A percentile compares a stretch with the other conserved stretches of the same genome.
Evolutionary conservation across 2,888 invertebrate genomes (phyloP).

Genomic region (Phlogophora meticulosa): DNA sequence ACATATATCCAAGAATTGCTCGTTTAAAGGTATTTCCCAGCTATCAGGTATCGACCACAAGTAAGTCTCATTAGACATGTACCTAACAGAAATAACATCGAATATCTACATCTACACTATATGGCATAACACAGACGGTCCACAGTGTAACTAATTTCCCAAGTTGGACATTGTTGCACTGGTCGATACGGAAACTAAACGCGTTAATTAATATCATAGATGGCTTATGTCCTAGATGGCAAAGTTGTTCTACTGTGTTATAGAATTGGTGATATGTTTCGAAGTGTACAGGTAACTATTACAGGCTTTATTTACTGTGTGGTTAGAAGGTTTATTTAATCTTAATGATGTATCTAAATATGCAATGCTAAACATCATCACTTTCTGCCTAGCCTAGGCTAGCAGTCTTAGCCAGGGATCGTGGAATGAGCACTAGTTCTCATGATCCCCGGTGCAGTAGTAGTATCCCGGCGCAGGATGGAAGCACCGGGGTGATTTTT

Average conservation of each 20-base stretch:
- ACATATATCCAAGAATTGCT: too few relatives aligned
- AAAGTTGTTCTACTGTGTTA: slow-evolving; percentile 46
- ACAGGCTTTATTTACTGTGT: slow-evolving; percentile 6
- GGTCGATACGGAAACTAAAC: slow-evolving; percentile 63
- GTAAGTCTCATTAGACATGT: slow-evolving; percentile 8
- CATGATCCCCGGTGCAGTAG: too few relatives aligned
- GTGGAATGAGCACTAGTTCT: too few relatives aligned
- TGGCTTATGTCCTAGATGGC: slow-evolving; percentile 39
- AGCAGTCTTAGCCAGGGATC: too few relatives aligned
- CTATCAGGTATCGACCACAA: neutral
- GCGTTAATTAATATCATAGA: slow-evolving; percentile 66
- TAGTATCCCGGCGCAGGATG: too few relatives aligned
- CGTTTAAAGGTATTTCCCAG: too few relatives aligned
- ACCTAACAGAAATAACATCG: slow-evolving; percentile 43
- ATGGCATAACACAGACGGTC: slow-evolving; percentile 40
- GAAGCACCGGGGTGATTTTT: too few relatives aligned
- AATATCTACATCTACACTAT: slow-evolving; percentile 23
- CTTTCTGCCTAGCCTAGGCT: too few relatives aligned
- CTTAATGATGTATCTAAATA: neutral
- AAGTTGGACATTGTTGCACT: slow-evolving; percentile 65
- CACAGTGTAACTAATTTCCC: slow-evolving; percentile 66
- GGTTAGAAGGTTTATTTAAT: slow-evolving; percentile 15
- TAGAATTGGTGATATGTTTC: slow-evolving; percentile 27
- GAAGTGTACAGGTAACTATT: slow-evolving; percentile 9
- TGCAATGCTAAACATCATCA: neutral